Evolutionary conservation across 2,113 vertebrate genomes (phyloP), one percentile per base, ranked within the genome.

Genomic region (Oriolus oriolus): DNA sequence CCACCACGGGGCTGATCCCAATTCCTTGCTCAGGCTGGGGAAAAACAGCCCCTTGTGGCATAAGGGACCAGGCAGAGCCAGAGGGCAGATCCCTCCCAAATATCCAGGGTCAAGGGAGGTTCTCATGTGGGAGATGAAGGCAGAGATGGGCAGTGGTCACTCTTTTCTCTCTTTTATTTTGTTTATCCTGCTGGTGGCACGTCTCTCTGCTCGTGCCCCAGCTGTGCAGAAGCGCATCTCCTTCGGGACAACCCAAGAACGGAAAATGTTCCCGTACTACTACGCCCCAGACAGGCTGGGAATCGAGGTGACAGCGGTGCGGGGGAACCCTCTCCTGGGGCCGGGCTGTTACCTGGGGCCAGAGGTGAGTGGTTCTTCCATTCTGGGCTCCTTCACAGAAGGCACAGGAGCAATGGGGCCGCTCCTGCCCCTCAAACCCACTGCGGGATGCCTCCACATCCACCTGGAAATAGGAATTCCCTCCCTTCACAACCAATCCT

Each of bases 291-390:
- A 98, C 94, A 94, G 98, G 21, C 39, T 98, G 90, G 98, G 98
- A 2, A 97, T 97, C 75, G 80, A 97, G 63, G 42, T 93, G 70
- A 7, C 19, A 6, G 91, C 87, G 1, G 42, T 95, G 33, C 49
- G 16, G 28, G 96, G 95, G 5, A 42, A 20, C 13, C 96, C 98
- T 0, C 19, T 66, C 1, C 70, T 90, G 9, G 99, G 99, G 5
- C 99, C 99, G 5, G 98, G 98, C 16, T 89, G 28, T 71, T 98
- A 99, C 89, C 60, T 97, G 44, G 95, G 91, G 85, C 97, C 98
- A 2, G 87, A 97, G 87, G 99, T 99, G 90, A 97, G 97, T 68
- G 86, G 11, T 80, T 53, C 26, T 21, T 4, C 1, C 9, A 2
- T 5, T 21, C 2, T 1, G 3, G 27, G 39, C 35, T 70, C 39